Evolutionary conservation across 2,888 invertebrate genomes (phyloP), one percentile per base, ranked within the genome.

Genomic region (Drosophila leonis): DNA sequence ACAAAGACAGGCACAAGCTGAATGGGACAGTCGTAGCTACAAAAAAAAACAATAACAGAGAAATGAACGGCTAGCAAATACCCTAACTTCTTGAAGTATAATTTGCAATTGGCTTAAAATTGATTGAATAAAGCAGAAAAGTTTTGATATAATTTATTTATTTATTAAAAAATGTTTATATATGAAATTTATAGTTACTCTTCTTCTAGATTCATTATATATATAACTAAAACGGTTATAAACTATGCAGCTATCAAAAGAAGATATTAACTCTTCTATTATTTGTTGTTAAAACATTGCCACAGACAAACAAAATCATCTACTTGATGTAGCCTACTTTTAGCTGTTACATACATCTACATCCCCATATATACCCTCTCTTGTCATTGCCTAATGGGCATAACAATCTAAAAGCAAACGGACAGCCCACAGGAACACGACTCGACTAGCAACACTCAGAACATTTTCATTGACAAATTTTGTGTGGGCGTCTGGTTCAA

Each of bases 391-490:
- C 20, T 10, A 33, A 15, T 12, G 33, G 12, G 46, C 33, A 59
- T 37, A 9, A 24, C 27, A 59, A 37, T 18, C 27, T 24, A 24
- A 64, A 55, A 59, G 44, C 52, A 51, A 71, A 72, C 60, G 62
- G 65, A 57, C 76, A 63, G 49, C 9, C 31, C 18, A 48, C 15
- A 51, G 37, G 24, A 74, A 39, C 29, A 31, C 51, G 12, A 20
- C 24, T 37, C 52, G 20, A 37, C 31, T 39, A 60, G 24, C 35
- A 44, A 37, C 13, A 27, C 33, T 42, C 51, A 62, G 54, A 20
- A 51, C 46, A 41, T 18, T 57, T 75, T 64, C 71, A 71, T 77
- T 75, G 66, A 71, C 75, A 79, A 77, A 79, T 67, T 75, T 65
- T 60, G 51, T 42, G 57, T 56, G 24, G 71, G 72, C 57, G 42